Evolutionary conservation across 1,140 invertebrate species (phyloP).

Genomic region (Cataglyphis hispanica): DNA sequence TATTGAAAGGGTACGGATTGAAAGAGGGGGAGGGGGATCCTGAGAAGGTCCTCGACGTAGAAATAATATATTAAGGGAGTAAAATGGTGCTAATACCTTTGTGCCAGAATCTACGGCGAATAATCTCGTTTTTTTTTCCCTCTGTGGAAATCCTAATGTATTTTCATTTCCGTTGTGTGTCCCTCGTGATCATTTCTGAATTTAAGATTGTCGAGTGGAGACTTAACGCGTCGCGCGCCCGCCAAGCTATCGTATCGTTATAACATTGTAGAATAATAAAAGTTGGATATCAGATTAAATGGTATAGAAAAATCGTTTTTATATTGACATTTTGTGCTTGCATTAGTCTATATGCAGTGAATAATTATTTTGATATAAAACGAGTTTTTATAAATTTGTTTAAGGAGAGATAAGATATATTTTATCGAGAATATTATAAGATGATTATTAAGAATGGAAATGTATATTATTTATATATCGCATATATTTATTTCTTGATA

Average conservation of each 20-base stretch:
- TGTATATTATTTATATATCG: neutral
- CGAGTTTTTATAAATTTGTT: neutral
- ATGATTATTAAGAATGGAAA: conserved; percentile 1
- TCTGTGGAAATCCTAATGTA: conserved; percentile 79
- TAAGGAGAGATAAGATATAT: neutral
- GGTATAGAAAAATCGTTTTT: neutral
- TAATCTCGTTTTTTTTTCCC: conserved; percentile 80
- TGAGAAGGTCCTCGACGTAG: conserved; percentile 74
- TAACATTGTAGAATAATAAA: neutral
- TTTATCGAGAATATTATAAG: neutral
- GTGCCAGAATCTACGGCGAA: conserved; percentile 68
- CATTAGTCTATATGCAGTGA: neutral
- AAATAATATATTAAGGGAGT: conserved; percentile 86
- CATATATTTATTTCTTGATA: conserved; percentile 34
- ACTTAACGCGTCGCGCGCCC: too few species aligned
- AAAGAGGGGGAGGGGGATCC: conserved; percentile 53
- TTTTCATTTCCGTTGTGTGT: conserved; percentile 68
- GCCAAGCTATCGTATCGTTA: conserved; percentile 1
- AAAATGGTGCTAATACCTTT: conserved; percentile 85
- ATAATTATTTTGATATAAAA: neutral
- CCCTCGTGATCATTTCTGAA: neutral
- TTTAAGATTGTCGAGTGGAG: conserved; percentile 43
- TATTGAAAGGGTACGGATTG: conserved; percentile 81
- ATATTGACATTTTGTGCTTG: neutral
- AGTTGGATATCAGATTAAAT: neutral